A percentile compares a stretch with the other conserved stretches of the same genome.
These are phyloP conservation scores for Sarcophaga rosellei DNA, from an alignment of 2,888 invertebrate genomes.

Conservation along the genomic window DNA sequence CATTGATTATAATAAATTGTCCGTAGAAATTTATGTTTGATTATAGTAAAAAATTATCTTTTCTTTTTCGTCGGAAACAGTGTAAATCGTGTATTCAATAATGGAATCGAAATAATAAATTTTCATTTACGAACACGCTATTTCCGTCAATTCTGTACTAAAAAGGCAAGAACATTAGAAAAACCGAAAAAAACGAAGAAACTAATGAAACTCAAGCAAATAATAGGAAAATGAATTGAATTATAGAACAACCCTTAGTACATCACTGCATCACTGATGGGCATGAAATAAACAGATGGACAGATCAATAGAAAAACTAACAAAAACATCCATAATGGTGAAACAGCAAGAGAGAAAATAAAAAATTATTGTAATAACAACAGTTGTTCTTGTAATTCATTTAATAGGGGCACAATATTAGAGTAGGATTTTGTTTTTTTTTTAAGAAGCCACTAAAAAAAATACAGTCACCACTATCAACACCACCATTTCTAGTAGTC, in stretches of 20 bases:
- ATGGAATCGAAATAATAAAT: slow-evolving; percentile 60
- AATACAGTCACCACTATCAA: not conserved
- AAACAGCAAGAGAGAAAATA: slow-evolving; percentile 52
- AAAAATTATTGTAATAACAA: not conserved
- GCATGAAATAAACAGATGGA: not conserved
- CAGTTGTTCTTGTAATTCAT: not conserved
- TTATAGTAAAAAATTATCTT: too few species aligned
- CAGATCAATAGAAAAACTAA: not conserved
- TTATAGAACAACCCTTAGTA: slow-evolving; percentile 21
- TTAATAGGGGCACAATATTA: not conserved
- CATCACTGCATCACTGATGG: not conserved
- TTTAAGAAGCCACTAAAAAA: too few species aligned
- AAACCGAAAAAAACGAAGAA: slow-evolving; percentile 14
- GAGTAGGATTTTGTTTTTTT: too few species aligned
- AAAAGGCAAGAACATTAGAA: not conserved
- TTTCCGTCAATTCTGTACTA: slow-evolving; percentile 53
- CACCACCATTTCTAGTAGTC: not conserved
- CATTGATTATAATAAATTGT: too few species aligned
- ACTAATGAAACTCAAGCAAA: slow-evolving; percentile 48
- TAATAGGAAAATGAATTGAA: slow-evolving; percentile 45
- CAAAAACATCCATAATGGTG: slow-evolving; percentile 59
- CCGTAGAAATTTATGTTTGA: too few species aligned
- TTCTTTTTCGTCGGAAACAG: slow-evolving; percentile 16
- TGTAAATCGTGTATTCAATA: slow-evolving; percentile 48
- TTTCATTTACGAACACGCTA: slow-evolving; percentile 61